Evolutionary conservation across 2,113 vertebrate species (phyloP).

Genomic region (Tringa solitaria): DNA sequence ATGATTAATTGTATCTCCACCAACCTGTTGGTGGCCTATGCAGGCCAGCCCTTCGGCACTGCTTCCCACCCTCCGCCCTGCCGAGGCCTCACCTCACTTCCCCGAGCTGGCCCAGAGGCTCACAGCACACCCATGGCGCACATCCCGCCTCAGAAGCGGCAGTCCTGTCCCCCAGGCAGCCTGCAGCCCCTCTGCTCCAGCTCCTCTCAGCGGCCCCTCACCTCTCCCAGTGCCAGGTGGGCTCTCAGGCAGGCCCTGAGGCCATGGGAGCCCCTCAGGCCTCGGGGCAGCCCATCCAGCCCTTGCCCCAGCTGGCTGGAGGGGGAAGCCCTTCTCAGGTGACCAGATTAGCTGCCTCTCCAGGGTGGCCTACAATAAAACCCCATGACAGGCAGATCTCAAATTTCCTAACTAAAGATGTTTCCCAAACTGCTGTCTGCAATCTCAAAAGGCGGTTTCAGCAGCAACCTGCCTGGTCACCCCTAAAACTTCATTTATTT

Average conservation of each 20-base stretch:
- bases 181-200: not conserved
- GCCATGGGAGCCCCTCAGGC: too few species aligned
- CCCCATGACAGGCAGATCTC: rapidly evolving
- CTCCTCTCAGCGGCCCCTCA: not conserved
- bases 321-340: rapidly evolving
- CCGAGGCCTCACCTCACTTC: too few species aligned
- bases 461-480: not conserved
- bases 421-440: rapidly evolving
- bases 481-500: rapidly evolving
- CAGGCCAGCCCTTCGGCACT: not conserved
- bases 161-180: not conserved
- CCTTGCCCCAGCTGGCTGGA: rapidly evolving
- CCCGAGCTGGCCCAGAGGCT: rapidly evolving
- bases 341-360: rapidly evolving
- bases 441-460: too few species aligned
- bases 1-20: rapidly evolving
- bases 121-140: rapidly evolving
- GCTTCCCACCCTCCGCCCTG: not conserved
- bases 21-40: rapidly evolving
- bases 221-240: not conserved
- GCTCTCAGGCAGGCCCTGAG: not conserved
- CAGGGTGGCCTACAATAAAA: not conserved
- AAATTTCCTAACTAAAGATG: rapidly evolving
- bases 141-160: not conserved
- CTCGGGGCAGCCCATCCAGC: rapidly evolving